Evolutionary conservation across 2,113 vertebrate species (phyloP), one percentile per base, ranked within the genome.

Genomic region (Dermatemys mawii): DNA sequence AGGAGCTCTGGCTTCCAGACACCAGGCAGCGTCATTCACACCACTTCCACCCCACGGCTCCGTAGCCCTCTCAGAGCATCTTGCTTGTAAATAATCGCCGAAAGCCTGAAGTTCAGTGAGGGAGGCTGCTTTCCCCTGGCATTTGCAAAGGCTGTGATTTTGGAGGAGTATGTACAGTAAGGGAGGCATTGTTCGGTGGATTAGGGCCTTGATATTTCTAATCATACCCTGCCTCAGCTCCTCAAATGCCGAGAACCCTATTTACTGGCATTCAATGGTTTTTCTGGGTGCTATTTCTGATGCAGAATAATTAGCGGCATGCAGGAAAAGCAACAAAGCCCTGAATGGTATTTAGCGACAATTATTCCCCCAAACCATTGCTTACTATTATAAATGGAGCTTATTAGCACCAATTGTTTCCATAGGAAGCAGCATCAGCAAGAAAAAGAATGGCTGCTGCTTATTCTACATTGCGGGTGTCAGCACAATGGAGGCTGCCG

Each of bases 401-500:
- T 98, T 98, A 98, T 98, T 98, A 98, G 96, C 97, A 97, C 93
- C 60, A 98, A 98, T 98, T 98, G 98, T 98, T 98, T 98, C 95
- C 94, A 97, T 98, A 98, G 98, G 98, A 98, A 98, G 98, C 97
- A 90, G 96, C 97, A 97, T 98, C 97, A 97, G 97, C 98, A 97
- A 80, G 97, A 97, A 97, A 90, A 97, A 98, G 97, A 98, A 98
- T 98, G 98, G 96, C 95, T 98, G 97, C 97, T 93, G 97, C 97
- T 96, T 97, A 93, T 97, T 97, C 53, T 53, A 95, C 29, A 16
- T 93, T 94, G 93, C 11, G 53, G 95, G 92, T 97, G 97, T 97
- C 98, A 97, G 98, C 98, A 97, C 91, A 96, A 93, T 83, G 93
- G 96, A 97, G 90, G 86, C 88, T 90, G 94, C 87, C 60, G 1